phyloP scores from a whole-genome alignment of 2,113 vertebrate species.

The Rafetus swinhoei region DNA sequence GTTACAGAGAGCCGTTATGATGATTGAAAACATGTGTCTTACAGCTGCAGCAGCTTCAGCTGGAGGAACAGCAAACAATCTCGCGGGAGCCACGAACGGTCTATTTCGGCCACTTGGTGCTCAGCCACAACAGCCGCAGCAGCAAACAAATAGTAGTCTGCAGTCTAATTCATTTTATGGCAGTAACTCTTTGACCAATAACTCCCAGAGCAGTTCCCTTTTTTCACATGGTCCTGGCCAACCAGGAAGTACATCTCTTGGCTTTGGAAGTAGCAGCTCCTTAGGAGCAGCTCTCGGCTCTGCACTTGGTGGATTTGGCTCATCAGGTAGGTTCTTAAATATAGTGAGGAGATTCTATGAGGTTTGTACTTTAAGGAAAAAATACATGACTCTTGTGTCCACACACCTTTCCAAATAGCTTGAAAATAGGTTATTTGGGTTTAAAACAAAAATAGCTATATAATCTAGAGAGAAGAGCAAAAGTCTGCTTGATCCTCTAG shows the following conservation, averaged over 20 bases:
- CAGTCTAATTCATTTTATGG: constrained; percentile 95
- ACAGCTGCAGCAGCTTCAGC: constrained; percentile 91
- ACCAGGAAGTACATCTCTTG: constrained; percentile 90
- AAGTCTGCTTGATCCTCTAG: not conserved
- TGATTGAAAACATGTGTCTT: constrained; percentile 72
- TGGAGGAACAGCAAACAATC: constrained; percentile 90
- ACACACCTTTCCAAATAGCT: constrained; percentile 14
- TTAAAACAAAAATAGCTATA: not conserved
- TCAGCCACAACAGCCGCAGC: constrained; percentile 88
- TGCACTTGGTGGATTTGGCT: constrained; percentile 94
- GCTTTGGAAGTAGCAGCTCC: constrained; percentile 92
- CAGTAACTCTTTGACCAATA: constrained; percentile 89
- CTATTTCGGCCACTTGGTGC: constrained; percentile 93
- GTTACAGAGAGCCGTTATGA: constrained; percentile 34
- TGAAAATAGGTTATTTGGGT: not conserved
- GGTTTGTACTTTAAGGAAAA: constrained; percentile 27
- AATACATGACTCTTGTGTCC: constrained; percentile 9
- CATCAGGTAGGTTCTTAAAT: constrained; percentile 87
- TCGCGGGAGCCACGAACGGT: constrained; percentile 91
- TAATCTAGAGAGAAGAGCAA: not conserved
- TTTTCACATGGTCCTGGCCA: constrained; percentile 94
- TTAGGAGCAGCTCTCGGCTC: constrained; percentile 93
- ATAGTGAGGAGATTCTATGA: constrained; percentile 53
- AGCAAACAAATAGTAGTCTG: constrained; percentile 87
- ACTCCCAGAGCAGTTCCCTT: constrained; percentile 94